phyloP scores from a whole-genome alignment of 2,888 invertebrate species.

The Nomada goodeniana region DNA sequence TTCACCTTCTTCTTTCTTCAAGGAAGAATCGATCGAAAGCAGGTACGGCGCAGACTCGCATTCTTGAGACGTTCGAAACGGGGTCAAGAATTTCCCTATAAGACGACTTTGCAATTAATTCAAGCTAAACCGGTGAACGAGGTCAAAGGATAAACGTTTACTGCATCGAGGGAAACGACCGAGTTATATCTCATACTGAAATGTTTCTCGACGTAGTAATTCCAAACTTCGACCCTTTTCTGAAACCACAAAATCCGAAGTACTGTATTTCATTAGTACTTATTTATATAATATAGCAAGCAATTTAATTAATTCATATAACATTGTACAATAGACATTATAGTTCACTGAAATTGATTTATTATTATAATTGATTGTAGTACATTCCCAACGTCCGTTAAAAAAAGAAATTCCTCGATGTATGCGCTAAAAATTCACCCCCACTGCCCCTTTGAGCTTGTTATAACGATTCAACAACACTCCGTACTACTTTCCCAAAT shows the following conservation, averaged over 20 bases:
- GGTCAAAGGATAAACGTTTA: not conserved
- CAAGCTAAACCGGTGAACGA: not conserved
- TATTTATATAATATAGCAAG: too few species aligned
- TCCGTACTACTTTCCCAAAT: not conserved
- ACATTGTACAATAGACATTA: too few species aligned
- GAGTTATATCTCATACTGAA: slow-evolving; percentile 25
- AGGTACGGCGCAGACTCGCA: not conserved
- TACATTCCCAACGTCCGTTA: too few species aligned
- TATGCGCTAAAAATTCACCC: not conserved
- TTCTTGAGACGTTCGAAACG: slow-evolving; percentile 4
- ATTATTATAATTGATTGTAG: too few species aligned
- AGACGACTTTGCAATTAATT: not conserved
- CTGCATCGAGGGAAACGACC: slow-evolving; percentile 28
- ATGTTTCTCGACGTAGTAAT: slow-evolving; percentile 47
- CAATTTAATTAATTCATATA: too few species aligned
- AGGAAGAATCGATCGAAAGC: not conserved
- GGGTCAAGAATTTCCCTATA: slow-evolving; percentile 30
- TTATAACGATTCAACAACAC: not conserved
- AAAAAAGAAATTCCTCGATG: not conserved
- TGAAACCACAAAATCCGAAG: slow-evolving; percentile 4
- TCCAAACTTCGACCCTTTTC: slow-evolving; percentile 40
- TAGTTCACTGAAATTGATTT: too few species aligned
- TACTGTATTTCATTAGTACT: too few species aligned
- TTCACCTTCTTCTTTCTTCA: not conserved
- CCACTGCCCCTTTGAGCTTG: too few species aligned